Evolutionary conservation across 2,113 vertebrate genomes (phyloP).

Genomic region (Oreochromis niloticus): DNA sequence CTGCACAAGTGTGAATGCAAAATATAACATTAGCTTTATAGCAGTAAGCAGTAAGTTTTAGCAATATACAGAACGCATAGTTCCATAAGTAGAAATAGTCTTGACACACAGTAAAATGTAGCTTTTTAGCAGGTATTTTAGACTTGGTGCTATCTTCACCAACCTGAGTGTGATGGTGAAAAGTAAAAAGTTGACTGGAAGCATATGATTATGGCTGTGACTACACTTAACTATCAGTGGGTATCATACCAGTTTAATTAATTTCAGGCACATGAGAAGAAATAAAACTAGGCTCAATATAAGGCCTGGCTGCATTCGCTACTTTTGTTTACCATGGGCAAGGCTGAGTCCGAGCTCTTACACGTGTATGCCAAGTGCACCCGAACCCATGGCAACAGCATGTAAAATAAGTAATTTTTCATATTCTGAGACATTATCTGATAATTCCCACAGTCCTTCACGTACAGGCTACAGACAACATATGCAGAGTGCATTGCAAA

Average conservation of each 20-base stretch:
- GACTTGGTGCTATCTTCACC: background rate
- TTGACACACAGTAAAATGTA: background rate
- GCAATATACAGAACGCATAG: background rate
- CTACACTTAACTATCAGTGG: background rate
- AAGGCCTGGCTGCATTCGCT: background rate
- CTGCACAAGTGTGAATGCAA: background rate
- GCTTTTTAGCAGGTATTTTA: background rate
- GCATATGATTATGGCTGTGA: background rate
- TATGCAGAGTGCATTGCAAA: background rate
- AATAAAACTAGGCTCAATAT: background rate
- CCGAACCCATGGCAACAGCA: slow-evolving; percentile 28
- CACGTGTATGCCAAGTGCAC: background rate
- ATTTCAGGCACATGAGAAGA: background rate
- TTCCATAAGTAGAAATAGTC: background rate
- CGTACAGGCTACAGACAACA: background rate
- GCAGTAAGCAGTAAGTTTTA: background rate
- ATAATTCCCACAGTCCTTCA: slow-evolving; percentile 47
- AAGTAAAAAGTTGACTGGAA: background rate
- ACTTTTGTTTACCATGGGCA: background rate
- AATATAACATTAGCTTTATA: background rate
- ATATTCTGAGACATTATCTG: slow-evolving; percentile 15
- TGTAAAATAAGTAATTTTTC: background rate
- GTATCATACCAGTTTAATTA: background rate
- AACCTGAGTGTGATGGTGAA: background rate
- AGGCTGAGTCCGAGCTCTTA: background rate